Base-by-base conservation (phyloP, 2,113 vertebrate genomes). In the Ctenomys sociabilis region DNA sequence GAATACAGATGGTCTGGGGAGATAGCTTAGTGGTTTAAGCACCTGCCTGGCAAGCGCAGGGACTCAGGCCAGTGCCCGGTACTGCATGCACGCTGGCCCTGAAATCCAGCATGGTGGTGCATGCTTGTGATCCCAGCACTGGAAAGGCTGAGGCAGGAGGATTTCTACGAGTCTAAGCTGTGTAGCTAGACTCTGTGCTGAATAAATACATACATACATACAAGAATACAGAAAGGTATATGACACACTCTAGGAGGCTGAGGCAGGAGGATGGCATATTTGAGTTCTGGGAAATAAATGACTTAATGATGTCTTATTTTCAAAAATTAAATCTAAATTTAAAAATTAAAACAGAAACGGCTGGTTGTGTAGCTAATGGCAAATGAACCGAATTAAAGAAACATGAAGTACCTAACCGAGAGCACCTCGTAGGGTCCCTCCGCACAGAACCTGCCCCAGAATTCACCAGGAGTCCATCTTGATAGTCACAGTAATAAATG, bases 371-470 rank as follows among this genome's bases (percentile, higher is more conserved):
- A 37, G 52, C 80, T 82, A 52, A 82, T 7, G 57, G 49, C 3
- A 32, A 32, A 52, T 49, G 77, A 49, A 6, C 30, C 52, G 45
- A 28, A 8, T 35, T 80, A 54, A 57, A 81, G 3, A n/a, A 81
- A 6, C 5, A 68, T 8, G 78, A 49, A 52, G 26, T 64, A 40
- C 4, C 26, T 2, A 2, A 37, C 0, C 0, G 12, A 52, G 30
- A 11, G 7, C 9, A 32, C 43, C 45, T 24, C 4, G 2, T 9
- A 22, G 4, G 28, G 6, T 22, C 9, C 24, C 14, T 16, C 40
- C 32, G 43, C 14, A 37, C 2, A 32, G 13, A 24, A 80, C 5
- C 0, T 8, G 8, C 43, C 16, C 0, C 4, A 57, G 43, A 43
- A 11, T 8, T 37, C 35, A 78, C 40, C 30, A 24, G 0, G 37